phyloP scores from a whole-genome alignment of 2,113 vertebrate genomes.

The Sinocyclocheilus anshuiensis region DNA sequence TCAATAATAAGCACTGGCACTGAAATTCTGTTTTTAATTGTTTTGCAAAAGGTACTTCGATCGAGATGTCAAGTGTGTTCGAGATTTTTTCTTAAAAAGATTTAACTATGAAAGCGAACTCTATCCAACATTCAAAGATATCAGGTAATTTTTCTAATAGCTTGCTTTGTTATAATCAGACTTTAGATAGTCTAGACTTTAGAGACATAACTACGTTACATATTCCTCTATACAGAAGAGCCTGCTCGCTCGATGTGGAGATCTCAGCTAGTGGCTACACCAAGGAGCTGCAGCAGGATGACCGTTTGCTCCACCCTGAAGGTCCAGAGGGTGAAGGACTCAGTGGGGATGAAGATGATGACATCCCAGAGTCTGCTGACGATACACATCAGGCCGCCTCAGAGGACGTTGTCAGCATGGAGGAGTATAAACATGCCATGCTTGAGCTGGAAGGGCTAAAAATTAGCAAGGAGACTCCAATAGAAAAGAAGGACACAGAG shows the following conservation, averaged over 20 bases:
- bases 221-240: conserved; percentile 72
- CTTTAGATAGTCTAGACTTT: not conserved
- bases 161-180: not conserved
- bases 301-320: conserved; percentile 76
- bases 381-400: conserved; percentile 30
- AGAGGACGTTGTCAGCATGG: conserved; percentile 66
- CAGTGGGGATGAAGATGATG: conserved; percentile 60
- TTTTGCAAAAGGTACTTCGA: conserved; percentile 88
- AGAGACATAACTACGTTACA: not conserved
- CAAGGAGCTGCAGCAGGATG: conserved; percentile 85
- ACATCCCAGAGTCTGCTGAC: conserved; percentile 48
- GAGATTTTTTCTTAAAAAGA: conserved; percentile 89
- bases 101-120: conserved; percentile 92
- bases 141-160: conserved; percentile 77
- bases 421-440: conserved; percentile 76
- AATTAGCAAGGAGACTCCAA: conserved; percentile 43
- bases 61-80: conserved; percentile 92
- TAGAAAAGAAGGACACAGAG: conserved; percentile 39
- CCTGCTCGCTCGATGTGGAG: conserved; percentile 85
- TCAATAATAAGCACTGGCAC: not conserved
- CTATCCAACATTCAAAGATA: conserved; percentile 87
- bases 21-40: not conserved
- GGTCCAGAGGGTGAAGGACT: conserved; percentile 73
- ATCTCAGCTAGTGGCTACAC: conserved; percentile 91
- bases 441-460: conserved; percentile 74